Evolutionary conservation across 37 sponge, comb jelly and placozoan genomes (phyloP).

Genomic region (Tethya wilhelma): DNA sequence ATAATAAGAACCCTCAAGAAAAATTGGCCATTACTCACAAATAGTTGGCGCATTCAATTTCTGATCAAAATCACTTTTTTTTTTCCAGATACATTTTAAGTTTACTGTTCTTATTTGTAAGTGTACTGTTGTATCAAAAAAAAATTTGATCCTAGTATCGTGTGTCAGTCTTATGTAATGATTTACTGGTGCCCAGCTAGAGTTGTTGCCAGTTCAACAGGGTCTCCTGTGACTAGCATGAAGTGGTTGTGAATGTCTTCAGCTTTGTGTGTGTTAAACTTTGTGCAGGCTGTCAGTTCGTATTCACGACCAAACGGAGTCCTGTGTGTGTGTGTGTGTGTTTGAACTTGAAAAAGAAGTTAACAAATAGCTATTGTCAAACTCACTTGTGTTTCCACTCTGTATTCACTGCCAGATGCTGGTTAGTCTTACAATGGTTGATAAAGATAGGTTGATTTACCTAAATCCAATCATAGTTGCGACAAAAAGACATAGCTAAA

Average conservation of each 20-base stretch:
- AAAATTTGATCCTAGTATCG: too few relatives aligned
- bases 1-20: constrained; percentile 74
- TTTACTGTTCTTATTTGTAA: too few relatives aligned
- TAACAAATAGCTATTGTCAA: background rate
- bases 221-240: constrained; percentile 74
- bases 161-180: too few relatives aligned
- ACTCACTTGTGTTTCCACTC: constrained; percentile 81
- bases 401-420: constrained; percentile 78
- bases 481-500: background rate
- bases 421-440: constrained; percentile 98
- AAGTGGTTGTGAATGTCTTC: constrained; percentile 90
- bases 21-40: constrained; percentile 32
- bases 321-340: constrained; percentile 24
- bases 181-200: too few relatives aligned
- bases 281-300: constrained; percentile 88
- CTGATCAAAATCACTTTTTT: too few relatives aligned
- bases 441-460: constrained; percentile 69
- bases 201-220: constrained; percentile 16
- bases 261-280: constrained; percentile 90
- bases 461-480: too few relatives aligned
- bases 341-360: background rate
- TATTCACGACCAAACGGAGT: constrained; percentile 95
- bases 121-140: too few relatives aligned
- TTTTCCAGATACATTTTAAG: too few relatives aligned
- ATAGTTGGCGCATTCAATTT: too few relatives aligned